Evolutionary conservation across 2,113 vertebrate species (phyloP).

Genomic region (Narcine bancroftii): DNA sequence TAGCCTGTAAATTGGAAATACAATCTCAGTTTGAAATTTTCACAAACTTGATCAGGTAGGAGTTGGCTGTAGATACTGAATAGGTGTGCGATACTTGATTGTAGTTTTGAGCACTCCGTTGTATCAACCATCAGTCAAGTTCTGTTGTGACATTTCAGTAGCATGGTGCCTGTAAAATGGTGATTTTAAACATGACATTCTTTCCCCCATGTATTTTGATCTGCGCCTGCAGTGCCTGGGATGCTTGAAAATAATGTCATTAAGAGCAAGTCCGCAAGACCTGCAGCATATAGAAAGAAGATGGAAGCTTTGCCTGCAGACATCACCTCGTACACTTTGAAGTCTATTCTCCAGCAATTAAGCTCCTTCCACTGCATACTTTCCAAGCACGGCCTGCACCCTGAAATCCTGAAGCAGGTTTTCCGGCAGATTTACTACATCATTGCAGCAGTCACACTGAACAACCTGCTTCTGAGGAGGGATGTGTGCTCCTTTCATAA

Average conservation of each 20-base stretch:
- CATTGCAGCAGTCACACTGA: conserved; percentile 55
- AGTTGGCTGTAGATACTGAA: neutral
- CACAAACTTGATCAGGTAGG: neutral
- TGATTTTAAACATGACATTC: neutral
- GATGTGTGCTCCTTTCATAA: conserved; percentile 64
- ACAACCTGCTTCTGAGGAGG: conserved; percentile 64
- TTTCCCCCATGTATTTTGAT: neutral
- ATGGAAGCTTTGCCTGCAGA: conserved; percentile 42
- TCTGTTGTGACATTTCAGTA: neutral
- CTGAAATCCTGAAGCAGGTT: conserved; percentile 50
- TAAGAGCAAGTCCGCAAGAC: conserved; percentile 44
- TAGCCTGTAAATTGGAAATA: neutral
- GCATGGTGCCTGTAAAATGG: neutral
- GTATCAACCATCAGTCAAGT: neutral
- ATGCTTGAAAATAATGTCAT: conserved; percentile 67
- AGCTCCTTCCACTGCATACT: conserved; percentile 46
- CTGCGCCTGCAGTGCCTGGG: conserved; percentile 51
- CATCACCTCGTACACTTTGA: conserved; percentile 48
- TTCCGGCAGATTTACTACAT: conserved; percentile 61
- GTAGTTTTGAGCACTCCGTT: neutral
- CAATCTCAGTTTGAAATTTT: neutral
- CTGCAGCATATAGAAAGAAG: conserved; percentile 45
- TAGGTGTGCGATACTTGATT: too few species aligned
- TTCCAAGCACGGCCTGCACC: conserved; percentile 49
- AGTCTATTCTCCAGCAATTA: conserved; percentile 56